These are phyloP conservation scores for Centropristis striata DNA, from an alignment of 2,113 vertebrate species.

Conservation along the genomic window DNA sequence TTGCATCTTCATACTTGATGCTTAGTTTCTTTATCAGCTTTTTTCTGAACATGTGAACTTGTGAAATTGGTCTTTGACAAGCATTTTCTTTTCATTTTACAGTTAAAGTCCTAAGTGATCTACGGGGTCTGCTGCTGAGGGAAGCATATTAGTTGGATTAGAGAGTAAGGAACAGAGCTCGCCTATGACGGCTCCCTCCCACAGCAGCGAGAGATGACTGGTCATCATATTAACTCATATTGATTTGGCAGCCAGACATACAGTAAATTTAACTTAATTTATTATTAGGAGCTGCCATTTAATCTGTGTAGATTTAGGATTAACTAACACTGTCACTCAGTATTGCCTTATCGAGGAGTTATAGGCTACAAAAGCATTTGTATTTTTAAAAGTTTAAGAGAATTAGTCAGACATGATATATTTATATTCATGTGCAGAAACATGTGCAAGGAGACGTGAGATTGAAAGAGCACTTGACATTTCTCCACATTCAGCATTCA, in stretches of 20 bases:
- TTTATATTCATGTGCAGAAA: slow-evolving; percentile 7
- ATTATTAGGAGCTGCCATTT: neutral
- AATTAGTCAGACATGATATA: neutral
- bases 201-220: slow-evolving; percentile 25
- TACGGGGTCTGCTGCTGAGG: slow-evolving; percentile 29
- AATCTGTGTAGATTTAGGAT: slow-evolving; percentile 11
- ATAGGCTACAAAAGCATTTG: neutral
- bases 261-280: slow-evolving; percentile 7
- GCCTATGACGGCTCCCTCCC: slow-evolving; percentile 10
- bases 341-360: slow-evolving; percentile 5
- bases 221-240: slow-evolving; percentile 30
- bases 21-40: neutral
- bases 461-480: slow-evolving; percentile 48
- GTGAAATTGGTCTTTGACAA: slow-evolving; percentile 8
- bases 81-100: slow-evolving; percentile 43
- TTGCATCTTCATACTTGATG: neutral
- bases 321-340: neutral
- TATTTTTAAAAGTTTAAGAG: neutral
- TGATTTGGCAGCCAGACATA: slow-evolving; percentile 32
- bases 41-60: slow-evolving; percentile 20
- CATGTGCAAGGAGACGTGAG: slow-evolving; percentile 17
- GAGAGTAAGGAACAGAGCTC: slow-evolving; percentile 23
- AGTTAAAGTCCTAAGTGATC: slow-evolving; percentile 18
- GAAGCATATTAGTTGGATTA: slow-evolving; percentile 46
- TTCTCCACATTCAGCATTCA: slow-evolving; percentile 23